Conservation (phyloP, 2,888 invertebrate species). For the Patella depressa region DNA sequence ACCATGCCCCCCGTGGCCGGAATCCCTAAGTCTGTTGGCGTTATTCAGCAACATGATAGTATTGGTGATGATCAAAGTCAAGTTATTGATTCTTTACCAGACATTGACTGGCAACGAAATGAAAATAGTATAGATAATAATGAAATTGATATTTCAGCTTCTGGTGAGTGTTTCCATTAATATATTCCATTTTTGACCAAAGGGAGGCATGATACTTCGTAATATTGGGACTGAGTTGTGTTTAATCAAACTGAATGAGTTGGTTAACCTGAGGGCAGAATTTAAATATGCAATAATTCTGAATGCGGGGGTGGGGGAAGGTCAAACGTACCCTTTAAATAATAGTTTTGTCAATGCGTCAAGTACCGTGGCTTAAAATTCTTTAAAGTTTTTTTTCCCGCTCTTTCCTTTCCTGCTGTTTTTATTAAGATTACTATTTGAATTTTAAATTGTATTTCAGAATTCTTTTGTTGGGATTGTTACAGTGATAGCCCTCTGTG, state of each 20-base stretch:
- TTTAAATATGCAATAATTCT: too few species aligned
- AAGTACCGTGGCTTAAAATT: too few species aligned
- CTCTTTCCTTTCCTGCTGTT: too few species aligned
- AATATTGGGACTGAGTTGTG: neutral
- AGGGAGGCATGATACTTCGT: neutral
- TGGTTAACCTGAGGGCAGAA: too few species aligned
- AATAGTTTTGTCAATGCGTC: too few species aligned
- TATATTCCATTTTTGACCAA: neutral
- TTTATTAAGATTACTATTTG: too few species aligned
- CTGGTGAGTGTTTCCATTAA: too few species aligned
- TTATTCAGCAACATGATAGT: neutral
- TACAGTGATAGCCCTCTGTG: slow-evolving; percentile 39
- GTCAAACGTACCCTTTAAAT: too few species aligned
- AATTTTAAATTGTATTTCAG: slow-evolving; percentile 17
- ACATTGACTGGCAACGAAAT: slow-evolving; percentile 9
- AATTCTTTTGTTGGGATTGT: slow-evolving; percentile 45
- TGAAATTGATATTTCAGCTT: neutral
- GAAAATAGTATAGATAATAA: slow-evolving; percentile 13
- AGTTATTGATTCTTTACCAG: neutral
- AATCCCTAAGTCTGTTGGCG: slow-evolving; percentile 12
- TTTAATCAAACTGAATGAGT: too few species aligned
- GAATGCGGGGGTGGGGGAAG: too few species aligned
- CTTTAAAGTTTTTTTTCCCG: too few species aligned
- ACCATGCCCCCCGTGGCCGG: slow-evolving; percentile 9
- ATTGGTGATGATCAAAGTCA: neutral